Evolutionary conservation across 2,797 vertebrate species (phyloP).

Genomic region (Trachops cirrhosus): DNA sequence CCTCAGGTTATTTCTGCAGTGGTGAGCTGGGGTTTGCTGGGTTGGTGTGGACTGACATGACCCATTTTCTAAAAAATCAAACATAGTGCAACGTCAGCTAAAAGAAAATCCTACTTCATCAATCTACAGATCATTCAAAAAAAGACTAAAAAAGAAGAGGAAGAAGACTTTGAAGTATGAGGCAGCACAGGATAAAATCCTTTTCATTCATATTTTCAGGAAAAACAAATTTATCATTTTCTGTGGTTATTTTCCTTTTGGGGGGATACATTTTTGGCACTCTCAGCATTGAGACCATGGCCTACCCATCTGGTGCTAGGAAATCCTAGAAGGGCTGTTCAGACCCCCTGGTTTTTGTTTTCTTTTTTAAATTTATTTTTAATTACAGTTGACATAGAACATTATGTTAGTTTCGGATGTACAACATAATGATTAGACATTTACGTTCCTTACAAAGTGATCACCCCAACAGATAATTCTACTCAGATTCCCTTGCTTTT

Average conservation of each 20-base stretch:
- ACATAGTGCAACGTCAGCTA: not conserved
- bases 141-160: slow-evolving; percentile 3
- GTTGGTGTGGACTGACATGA: slow-evolving; percentile 52
- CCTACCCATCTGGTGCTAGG: not conserved
- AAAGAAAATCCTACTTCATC: slow-evolving; percentile 46
- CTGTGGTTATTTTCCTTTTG: slow-evolving; percentile 35
- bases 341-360: not conserved
- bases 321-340: not conserved
- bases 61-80: slow-evolving; percentile 62
- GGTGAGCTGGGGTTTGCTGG: slow-evolving; percentile 50
- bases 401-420: not conserved
- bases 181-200: slow-evolving; percentile 46
- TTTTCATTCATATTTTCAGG: slow-evolving; percentile 52
- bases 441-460: not conserved
- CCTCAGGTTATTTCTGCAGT: slow-evolving; percentile 60
- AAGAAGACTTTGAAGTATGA: slow-evolving; percentile 34
- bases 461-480: not conserved
- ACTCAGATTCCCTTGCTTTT: not conserved
- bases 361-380: not conserved
- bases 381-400: not conserved
- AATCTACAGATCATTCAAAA: slow-evolving; percentile 52
- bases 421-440: not conserved
- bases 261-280: not conserved
- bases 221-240: slow-evolving; percentile 51
- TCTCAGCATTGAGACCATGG: not conserved